phyloP scores from a whole-genome alignment of 1,140 invertebrate genomes.

The Amphibalanus amphitrite region DNA sequence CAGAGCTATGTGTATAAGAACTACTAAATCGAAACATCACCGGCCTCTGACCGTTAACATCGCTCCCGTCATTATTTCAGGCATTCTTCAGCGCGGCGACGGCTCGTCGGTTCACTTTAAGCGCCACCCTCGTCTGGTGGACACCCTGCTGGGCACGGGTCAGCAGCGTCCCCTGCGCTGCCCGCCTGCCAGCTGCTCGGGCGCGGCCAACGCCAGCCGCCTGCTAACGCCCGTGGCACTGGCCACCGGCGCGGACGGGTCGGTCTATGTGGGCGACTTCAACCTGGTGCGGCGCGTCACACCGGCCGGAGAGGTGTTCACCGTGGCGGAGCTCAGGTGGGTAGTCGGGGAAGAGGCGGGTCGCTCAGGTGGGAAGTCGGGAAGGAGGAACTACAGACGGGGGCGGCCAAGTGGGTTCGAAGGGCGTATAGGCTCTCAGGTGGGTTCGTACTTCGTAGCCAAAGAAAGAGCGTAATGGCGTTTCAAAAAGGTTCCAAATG shows the following conservation, averaged over 20 bases:
- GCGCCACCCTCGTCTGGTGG: constrained; percentile 44
- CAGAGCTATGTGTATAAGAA: too few species aligned
- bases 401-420: too few species aligned
- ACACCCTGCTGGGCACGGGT: constrained; percentile 89
- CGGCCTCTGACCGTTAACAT: too few species aligned
- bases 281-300: constrained; percentile 85
- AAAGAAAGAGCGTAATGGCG: too few species aligned
- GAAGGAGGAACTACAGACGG: too few species aligned
- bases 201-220: constrained; percentile 62
- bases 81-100: constrained; percentile 87
- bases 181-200: constrained; percentile 30
- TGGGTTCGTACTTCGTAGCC: too few species aligned
- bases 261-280: too few species aligned
- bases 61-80: too few species aligned
- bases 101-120: constrained; percentile 85
- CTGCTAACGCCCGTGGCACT: constrained; percentile 81
- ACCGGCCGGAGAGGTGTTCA: constrained; percentile 76
- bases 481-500: too few species aligned
- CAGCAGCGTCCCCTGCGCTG: constrained; percentile 55
- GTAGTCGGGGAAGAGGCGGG: constrained; percentile 11
- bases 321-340: constrained; percentile 79
- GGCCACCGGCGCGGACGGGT: constrained; percentile 85
- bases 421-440: too few species aligned
- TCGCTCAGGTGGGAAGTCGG: too few species aligned
- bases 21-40: too few species aligned